Evolutionary conservation across 1,140 invertebrate genomes (phyloP).

Genomic region (Drosophila serrata): DNA sequence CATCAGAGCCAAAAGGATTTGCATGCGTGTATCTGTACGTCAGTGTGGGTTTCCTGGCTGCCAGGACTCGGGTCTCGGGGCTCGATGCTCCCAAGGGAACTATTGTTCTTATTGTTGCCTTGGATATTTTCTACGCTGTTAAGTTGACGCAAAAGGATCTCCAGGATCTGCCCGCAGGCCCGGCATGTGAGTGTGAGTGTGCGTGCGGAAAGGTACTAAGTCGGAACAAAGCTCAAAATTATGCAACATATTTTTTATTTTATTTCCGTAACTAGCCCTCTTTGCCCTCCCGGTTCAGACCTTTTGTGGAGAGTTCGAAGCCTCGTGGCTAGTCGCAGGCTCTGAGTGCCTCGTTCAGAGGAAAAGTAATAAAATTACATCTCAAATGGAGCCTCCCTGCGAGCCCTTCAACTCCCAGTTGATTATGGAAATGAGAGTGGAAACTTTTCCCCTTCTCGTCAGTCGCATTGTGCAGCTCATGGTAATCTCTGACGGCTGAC

Average conservation of each 20-base stretch:
- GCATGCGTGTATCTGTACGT: slow-evolving; percentile 64
- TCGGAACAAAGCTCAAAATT: slow-evolving; percentile 82
- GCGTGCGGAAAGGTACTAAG: slow-evolving; percentile 76
- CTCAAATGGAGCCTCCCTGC: slow-evolving; percentile 1
- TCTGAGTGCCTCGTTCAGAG: slow-evolving; percentile 1
- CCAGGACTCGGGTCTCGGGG: slow-evolving; percentile 50
- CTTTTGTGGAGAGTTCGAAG: neutral
- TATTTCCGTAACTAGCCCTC: slow-evolving; percentile 50
- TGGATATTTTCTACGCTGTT: slow-evolving; percentile 83
- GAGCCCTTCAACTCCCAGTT: slow-evolving; percentile 17
- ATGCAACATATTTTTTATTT: slow-evolving; percentile 84
- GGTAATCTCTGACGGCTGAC: slow-evolving; percentile 34
- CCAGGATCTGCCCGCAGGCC: slow-evolving; percentile 63
- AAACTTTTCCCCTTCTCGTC: slow-evolving; percentile 11
- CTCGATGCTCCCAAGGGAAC: slow-evolving; percentile 74
- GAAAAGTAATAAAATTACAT: slow-evolving; percentile 38
- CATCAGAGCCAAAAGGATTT: slow-evolving; percentile 74
- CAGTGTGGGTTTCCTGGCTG: slow-evolving; percentile 55
- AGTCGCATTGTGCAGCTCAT: slow-evolving; percentile 28
- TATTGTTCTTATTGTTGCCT: slow-evolving; percentile 84
- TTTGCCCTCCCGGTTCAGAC: slow-evolving; percentile 13
- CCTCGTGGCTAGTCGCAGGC: slow-evolving; percentile 34
- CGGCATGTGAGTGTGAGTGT: slow-evolving; percentile 20
- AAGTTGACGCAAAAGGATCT: slow-evolving; percentile 83
- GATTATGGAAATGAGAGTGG: slow-evolving; percentile 32